A percentile compares a stretch with the other conserved stretches of the same genome.
Evolutionary conservation across 2,888 invertebrate species (phyloP).

Genomic region (Leptinotarsa tumamoca): DNA sequence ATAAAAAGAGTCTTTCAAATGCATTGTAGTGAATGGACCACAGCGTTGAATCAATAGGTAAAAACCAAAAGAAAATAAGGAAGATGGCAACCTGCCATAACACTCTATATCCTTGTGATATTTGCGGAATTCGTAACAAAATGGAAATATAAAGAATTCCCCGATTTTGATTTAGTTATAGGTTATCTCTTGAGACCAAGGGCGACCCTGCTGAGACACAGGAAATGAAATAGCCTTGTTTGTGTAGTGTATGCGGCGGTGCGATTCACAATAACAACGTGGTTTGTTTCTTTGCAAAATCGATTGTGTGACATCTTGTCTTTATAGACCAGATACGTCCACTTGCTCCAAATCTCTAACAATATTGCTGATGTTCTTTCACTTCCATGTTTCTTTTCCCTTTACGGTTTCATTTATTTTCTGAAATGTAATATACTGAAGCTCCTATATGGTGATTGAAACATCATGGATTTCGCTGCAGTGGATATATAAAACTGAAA

Average conservation of each 20-base stretch:
- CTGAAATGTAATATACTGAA: slow-evolving; percentile 41
- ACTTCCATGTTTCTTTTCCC: slow-evolving; percentile 51
- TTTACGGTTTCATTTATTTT: slow-evolving; percentile 39
- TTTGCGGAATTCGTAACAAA: slow-evolving; percentile 12
- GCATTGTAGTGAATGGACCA: neutral
- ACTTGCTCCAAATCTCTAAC: slow-evolving; percentile 59
- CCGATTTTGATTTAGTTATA: slow-evolving; percentile 28
- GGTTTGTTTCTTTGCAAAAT: slow-evolving; percentile 64
- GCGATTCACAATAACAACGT: slow-evolving; percentile 60
- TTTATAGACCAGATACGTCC: slow-evolving; percentile 63
- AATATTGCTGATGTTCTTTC: slow-evolving; percentile 55
- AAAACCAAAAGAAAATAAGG: neutral
- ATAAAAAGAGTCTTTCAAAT: neutral
- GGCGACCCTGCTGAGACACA: slow-evolving; percentile 51
- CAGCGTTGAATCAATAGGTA: neutral
- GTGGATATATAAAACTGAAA: neutral
- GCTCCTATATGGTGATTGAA: slow-evolving; percentile 51
- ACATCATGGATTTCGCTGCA: slow-evolving; percentile 43
- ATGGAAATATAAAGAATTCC: slow-evolving; percentile 16
- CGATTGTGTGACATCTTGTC: slow-evolving; percentile 66
- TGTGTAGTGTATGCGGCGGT: slow-evolving; percentile 62
- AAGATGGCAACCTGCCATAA: slow-evolving; percentile 10
- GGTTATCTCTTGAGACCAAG: slow-evolving; percentile 27
- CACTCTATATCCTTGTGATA: slow-evolving; percentile 14
- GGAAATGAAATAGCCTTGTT: slow-evolving; percentile 63